Percentiles rank a stretch among this genome's conserved stretches.
phyloP scores from a whole-genome alignment of 1,140 invertebrate genomes.

The Paracyclopina nana region DNA sequence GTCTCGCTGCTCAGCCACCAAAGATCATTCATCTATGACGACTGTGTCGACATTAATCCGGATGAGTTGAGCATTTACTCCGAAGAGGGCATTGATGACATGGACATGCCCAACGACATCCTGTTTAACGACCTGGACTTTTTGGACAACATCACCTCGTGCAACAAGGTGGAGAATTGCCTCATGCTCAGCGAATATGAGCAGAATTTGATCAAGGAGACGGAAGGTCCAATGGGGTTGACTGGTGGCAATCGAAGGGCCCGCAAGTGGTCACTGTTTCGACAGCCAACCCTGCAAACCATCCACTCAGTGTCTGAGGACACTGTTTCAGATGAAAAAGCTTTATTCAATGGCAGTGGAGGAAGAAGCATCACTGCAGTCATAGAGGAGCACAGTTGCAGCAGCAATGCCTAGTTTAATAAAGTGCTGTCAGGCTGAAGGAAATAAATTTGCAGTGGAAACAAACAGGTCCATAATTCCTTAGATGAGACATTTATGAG shows the following conservation, averaged over 20 bases:
- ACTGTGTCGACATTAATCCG: slow-evolving; percentile 2
- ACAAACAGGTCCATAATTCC: too few relatives aligned
- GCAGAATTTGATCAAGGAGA: slow-evolving; percentile 44
- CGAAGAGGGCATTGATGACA: slow-evolving; percentile 60
- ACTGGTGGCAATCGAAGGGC: not conserved
- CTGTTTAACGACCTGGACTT: slow-evolving; percentile 42
- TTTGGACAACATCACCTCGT: slow-evolving; percentile 59
- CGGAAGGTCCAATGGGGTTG: not conserved
- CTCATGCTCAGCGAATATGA: slow-evolving; percentile 68
- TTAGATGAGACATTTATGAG: too few relatives aligned
- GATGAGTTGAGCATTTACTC: not conserved
- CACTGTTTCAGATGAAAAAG: too few relatives aligned
- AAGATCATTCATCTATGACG: slow-evolving; percentile 14
- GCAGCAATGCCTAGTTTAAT: too few relatives aligned
- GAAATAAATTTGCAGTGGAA: too few relatives aligned
- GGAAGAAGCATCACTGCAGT: too few relatives aligned
- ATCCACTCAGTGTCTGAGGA: too few relatives aligned
- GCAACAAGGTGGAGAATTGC: slow-evolving; percentile 69
- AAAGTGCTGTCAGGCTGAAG: too few relatives aligned
- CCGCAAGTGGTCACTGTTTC: not conserved
- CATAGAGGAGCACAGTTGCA: too few relatives aligned
- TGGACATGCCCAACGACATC: slow-evolving; percentile 58
- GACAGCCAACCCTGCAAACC: too few relatives aligned
- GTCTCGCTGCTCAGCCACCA: not conserved
- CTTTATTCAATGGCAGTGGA: too few relatives aligned